These are phyloP conservation scores for Gyps fulvus DNA, from an alignment of 2,113 vertebrate genomes.

Conservation along the genomic window DNA sequence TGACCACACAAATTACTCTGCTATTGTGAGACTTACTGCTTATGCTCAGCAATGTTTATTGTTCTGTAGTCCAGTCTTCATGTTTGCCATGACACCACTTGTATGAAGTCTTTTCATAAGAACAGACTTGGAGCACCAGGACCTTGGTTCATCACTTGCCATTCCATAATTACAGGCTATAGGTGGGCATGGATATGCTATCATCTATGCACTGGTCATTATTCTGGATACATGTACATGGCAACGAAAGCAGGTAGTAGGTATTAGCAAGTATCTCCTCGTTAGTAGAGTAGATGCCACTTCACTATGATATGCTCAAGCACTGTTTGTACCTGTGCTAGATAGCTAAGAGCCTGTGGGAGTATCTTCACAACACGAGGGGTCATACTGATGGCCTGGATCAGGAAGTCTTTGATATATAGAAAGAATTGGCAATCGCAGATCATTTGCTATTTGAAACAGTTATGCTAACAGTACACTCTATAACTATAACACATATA, in stretches of 20 bases:
- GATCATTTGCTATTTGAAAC: background rate
- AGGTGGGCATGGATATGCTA: background rate
- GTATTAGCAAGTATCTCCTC: background rate
- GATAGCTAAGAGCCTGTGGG: background rate
- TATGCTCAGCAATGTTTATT: background rate
- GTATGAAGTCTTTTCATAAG: background rate
- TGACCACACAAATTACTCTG: background rate
- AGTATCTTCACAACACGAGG: background rate
- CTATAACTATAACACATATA: too few species aligned
- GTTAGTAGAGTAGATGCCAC: background rate
- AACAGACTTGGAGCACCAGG: background rate
- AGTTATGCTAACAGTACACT: background rate
- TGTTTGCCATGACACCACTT: background rate
- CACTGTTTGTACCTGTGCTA: background rate
- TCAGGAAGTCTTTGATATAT: background rate
- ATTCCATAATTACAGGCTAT: background rate
- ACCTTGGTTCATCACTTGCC: background rate
- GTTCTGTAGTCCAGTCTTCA: background rate
- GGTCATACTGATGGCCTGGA: background rate
- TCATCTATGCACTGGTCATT: background rate
- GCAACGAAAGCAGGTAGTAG: background rate
- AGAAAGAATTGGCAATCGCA: background rate
- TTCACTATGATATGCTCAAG: background rate
- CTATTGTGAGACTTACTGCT: background rate
- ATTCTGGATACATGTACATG: background rate